Evolutionary conservation across 2,888 invertebrate genomes (phyloP).

Genomic region (Ptilodon capucinus): DNA sequence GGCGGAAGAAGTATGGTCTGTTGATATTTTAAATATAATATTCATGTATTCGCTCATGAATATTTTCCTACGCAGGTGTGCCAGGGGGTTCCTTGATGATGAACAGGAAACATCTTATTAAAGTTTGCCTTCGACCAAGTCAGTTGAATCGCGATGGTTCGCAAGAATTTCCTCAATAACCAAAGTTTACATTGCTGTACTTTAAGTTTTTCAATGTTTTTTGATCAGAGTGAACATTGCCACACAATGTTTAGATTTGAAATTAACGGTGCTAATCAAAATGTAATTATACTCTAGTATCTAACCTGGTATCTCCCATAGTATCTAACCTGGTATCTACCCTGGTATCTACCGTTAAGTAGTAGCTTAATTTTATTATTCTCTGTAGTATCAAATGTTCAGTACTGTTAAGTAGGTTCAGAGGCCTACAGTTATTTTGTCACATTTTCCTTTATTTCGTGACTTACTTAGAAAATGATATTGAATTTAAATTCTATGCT

Average conservation of each 20-base stretch:
- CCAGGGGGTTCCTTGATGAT: slow-evolving; percentile 27
- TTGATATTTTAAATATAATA: not conserved
- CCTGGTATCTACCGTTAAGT: too few relatives aligned
- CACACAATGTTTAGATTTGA: not conserved
- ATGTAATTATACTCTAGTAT: too few relatives aligned
- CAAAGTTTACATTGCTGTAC: slow-evolving; percentile 29
- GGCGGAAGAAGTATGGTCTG: not conserved
- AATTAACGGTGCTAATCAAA: too few relatives aligned
- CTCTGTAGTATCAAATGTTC: too few relatives aligned
- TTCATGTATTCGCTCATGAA: slow-evolving; percentile 23
- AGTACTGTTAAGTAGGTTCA: too few relatives aligned
- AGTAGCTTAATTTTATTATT: too few relatives aligned
- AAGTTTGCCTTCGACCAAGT: slow-evolving; percentile 36
- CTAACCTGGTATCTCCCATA: too few relatives aligned
- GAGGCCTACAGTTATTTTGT: too few relatives aligned
- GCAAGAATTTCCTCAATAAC: slow-evolving; percentile 35
- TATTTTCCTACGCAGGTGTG: slow-evolving; percentile 23
- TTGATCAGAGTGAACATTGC: slow-evolving; percentile 4
- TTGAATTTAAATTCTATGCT: not conserved
- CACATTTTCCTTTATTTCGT: too few relatives aligned
- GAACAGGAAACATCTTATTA: slow-evolving; percentile 48
- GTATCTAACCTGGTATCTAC: too few relatives aligned
- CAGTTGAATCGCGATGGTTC: slow-evolving; percentile 32
- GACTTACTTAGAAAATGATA: not conserved
- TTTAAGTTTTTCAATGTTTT: not conserved